Percentiles rank a stretch among this genome's conserved stretches.
phyloP scores from a whole-genome alignment of 2,888 invertebrate species.

The Acleris laterana region DNA sequence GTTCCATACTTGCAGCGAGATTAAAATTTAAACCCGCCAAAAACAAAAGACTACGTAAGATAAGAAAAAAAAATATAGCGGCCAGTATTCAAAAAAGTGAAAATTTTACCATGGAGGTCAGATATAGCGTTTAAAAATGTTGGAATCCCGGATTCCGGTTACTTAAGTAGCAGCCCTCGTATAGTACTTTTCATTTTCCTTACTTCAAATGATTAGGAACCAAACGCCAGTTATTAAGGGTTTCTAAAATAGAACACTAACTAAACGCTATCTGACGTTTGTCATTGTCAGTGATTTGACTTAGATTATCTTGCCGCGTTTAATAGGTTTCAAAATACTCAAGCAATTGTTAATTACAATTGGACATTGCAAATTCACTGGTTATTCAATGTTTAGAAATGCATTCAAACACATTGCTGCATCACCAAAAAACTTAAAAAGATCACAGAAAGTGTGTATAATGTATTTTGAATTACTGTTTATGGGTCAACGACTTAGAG shows the following conservation, averaged over 20 bases:
- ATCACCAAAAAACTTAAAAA: neutral
- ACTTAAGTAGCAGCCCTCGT: no score
- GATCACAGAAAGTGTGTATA: constrained; percentile 9
- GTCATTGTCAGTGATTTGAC: neutral
- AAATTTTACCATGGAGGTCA: no score
- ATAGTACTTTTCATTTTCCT: no score
- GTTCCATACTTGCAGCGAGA: no score
- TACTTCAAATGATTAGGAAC: no score
- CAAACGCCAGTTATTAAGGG: no score
- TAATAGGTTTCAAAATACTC: constrained; percentile 3
- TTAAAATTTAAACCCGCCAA: no score
- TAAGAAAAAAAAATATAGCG: no score
- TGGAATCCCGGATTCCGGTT: no score
- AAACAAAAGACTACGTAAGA: no score
- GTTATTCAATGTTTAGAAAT: constrained; percentile 14
- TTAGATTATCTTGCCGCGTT: constrained; percentile 21
- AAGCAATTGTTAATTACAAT: constrained; percentile 1
- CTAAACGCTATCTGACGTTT: constrained; percentile 2
- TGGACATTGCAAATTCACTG: constrained; percentile 14
- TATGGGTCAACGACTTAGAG: constrained; percentile 2
- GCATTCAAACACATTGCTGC: neutral
- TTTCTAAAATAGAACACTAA: neutral
- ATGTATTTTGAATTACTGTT: neutral
- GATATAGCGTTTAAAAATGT: no score
- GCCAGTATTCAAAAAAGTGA: no score